Evolutionary conservation across 2,113 vertebrate genomes (phyloP), one percentile per base, ranked within the genome.

Genomic region (Thymallus thymallus): DNA sequence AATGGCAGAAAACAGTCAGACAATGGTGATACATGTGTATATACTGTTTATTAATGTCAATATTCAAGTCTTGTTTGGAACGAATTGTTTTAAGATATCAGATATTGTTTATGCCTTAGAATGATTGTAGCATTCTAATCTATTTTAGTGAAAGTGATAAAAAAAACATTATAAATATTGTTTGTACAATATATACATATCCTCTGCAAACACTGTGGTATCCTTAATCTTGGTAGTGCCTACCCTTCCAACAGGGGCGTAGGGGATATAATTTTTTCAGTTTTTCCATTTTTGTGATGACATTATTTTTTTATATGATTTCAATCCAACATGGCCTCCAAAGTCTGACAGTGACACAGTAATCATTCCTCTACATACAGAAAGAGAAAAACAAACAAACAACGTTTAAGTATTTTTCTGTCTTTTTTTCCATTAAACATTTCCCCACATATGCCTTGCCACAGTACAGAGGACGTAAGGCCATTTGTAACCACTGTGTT

Each of bases 11-110:
- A 87, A 79, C 88, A 84, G 87, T 84, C 92, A 91, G 93, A 93
- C 95, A 91, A 87, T 91, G 90, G 88, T 90, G 91, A 94, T 89
- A 94, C 92, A 88, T 92, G 82, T 98, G 96, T 98, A 98, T 93
- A 98, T 98, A 96, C 93, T 98, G 97, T 98, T 97, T 96, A 98
- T 98, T 97, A 95, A 96, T 99, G 97, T 97, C 96, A 96, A 98
- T 98, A 98, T 96, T 95, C 48, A 94, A 94, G 96, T 98, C 95
- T 98, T 95, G 96, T 97, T 98, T 97, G 96, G 95, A 98, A 98
- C 94, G 98, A 98, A 97, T 95, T 95, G 98, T 98, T 98, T 92
- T 94, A 95, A 95, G 95, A 96, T 96, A 96, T 98, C 95, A 89
- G 89, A 91, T 94, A 97, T 97, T 95, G 96, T 98, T 98, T 95